These are phyloP conservation scores for Prunella strophiata DNA, from an alignment of 2,797 vertebrate species.

Conservation along the genomic window DNA sequence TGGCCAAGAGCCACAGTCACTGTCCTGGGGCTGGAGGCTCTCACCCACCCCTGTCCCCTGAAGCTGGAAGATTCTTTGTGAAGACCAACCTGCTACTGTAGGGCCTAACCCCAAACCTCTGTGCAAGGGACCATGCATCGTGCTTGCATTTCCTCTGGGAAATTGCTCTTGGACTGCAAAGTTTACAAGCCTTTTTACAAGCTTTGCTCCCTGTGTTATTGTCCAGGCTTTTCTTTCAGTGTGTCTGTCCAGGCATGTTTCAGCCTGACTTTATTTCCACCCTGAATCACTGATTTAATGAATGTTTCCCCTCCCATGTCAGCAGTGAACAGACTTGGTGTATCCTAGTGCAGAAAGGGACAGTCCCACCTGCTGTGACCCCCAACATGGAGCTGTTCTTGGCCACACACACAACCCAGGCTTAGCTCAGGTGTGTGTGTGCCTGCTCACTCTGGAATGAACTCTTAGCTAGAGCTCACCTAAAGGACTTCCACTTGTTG, in stretches of 20 bases:
- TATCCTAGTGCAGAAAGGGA: background rate
- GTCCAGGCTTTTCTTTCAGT: conserved; percentile 32
- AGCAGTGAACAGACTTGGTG: conserved; percentile 31
- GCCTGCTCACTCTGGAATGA: background rate
- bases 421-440: background rate
- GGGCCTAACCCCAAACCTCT: background rate
- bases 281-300: background rate
- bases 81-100: background rate
- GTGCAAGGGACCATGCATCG: conserved; percentile 48
- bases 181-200: conserved; percentile 67
- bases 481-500: background rate
- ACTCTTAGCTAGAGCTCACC: background rate
- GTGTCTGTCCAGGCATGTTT: conserved; percentile 41
- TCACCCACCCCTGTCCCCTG: background rate
- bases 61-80: background rate
- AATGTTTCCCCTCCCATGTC: background rate
- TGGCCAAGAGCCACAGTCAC: background rate
- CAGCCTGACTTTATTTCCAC: conserved; percentile 44
- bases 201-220: conserved; percentile 46
- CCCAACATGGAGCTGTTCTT: background rate
- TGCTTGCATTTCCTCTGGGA: conserved; percentile 46
- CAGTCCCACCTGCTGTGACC: background rate
- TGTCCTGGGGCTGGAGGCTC: background rate
- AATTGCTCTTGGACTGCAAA: conserved; percentile 49
- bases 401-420: background rate